Evolutionary conservation across 2,113 vertebrate genomes (phyloP).

Genomic region (Colossoma macropomum): DNA sequence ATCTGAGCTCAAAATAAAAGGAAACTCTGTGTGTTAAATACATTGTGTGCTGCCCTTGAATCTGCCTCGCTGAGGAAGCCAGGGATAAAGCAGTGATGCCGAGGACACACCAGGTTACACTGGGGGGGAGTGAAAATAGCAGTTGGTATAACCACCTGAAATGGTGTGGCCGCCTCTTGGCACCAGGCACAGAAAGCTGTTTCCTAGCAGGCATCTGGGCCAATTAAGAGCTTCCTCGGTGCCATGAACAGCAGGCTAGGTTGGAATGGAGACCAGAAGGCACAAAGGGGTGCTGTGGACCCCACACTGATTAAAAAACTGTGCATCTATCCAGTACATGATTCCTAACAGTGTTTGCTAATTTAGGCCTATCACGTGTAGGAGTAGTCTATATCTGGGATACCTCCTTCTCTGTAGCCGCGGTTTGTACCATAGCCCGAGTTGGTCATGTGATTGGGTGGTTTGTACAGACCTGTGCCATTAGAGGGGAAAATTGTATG

Average conservation of each 20-base stretch:
- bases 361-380: conserved; percentile 85
- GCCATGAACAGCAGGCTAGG: conserved; percentile 73
- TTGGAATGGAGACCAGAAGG: conserved; percentile 83
- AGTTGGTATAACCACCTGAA: conserved; percentile 73
- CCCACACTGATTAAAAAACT: conserved; percentile 76
- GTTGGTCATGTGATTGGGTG: conserved; percentile 76
- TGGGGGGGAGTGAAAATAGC: conserved; percentile 64
- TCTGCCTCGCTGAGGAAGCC: conserved; percentile 27
- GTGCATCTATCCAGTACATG: conserved; percentile 79
- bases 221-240: conserved; percentile 70
- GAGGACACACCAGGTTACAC: conserved; percentile 62
- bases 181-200: conserved; percentile 64
- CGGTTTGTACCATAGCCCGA: conserved; percentile 87
- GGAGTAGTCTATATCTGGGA: conserved; percentile 90
- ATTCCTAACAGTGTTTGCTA: conserved; percentile 64
- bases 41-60: conserved; percentile 45
- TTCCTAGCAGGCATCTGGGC: conserved; percentile 65
- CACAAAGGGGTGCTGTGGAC: conserved; percentile 80
- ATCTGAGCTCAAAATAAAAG: conserved; percentile 33
- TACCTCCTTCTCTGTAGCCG: conserved; percentile 88
- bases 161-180: conserved; percentile 62
- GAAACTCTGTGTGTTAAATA: conserved; percentile 36
- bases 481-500: conserved; percentile 95
- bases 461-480: conserved; percentile 88
- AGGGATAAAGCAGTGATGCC: conserved; percentile 43